These are phyloP conservation scores for Lophius piscatorius DNA, from an alignment of 2,113 vertebrate species.

Conservation along the genomic window DNA sequence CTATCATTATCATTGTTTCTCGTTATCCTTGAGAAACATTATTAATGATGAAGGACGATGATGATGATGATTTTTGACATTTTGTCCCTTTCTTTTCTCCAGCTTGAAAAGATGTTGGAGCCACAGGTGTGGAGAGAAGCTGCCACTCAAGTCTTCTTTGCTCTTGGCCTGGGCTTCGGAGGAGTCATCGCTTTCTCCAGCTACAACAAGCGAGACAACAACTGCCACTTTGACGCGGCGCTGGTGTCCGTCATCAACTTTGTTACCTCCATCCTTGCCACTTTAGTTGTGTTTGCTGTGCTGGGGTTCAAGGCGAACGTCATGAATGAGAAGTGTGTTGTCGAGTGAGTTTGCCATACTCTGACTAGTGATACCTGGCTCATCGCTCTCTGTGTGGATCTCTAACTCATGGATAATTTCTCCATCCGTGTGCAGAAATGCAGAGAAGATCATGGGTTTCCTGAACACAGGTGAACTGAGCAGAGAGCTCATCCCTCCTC, in stretches of 20 bases:
- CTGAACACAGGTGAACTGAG: conserved; percentile 89
- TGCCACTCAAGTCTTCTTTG: conserved; percentile 97
- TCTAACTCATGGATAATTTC: neutral
- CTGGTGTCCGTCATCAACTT: conserved; percentile 98
- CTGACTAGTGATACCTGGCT: neutral
- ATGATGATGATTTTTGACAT: neutral
- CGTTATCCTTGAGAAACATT: too few relatives aligned
- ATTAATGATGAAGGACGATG: too few relatives aligned
- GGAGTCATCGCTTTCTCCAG: conserved; percentile 99
- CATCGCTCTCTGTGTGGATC: neutral
- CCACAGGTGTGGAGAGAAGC: conserved; percentile 98
- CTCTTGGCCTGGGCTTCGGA: conserved; percentile 94
- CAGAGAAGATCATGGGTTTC: conserved; percentile 94
- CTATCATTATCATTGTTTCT: too few relatives aligned
- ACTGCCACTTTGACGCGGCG: conserved; percentile 96
- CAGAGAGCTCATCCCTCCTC: conserved; percentile 92
- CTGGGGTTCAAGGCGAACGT: conserved; percentile 98
- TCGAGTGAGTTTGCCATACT: conserved; percentile 86
- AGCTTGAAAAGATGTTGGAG: conserved; percentile 99
- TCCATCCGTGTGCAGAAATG: conserved; percentile 81
- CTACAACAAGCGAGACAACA: conserved; percentile 99
- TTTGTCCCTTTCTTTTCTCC: neutral
- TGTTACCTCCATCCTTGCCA: conserved; percentile 94
- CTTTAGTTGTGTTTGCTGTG: conserved; percentile 96
- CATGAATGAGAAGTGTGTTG: conserved; percentile 98